Conservation (phyloP, 2,113 vertebrate species). For the Solea solea region DNA sequence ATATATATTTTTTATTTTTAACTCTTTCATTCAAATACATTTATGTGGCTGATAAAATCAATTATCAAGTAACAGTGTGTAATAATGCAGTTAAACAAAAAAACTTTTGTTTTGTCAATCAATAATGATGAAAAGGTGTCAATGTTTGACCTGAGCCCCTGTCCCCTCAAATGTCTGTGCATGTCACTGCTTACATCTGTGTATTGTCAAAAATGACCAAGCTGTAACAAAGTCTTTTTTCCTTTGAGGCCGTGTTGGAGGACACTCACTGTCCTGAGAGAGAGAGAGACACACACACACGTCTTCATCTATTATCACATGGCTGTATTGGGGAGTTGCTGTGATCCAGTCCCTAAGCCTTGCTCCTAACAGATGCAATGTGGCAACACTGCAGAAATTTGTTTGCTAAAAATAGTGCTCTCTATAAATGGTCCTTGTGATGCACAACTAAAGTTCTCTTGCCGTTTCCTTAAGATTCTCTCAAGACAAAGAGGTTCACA, state of each 20-base stretch:
- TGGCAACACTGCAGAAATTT: slow-evolving; percentile 71
- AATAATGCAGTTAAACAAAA: too few relatives aligned
- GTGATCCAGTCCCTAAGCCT: slow-evolving; percentile 56
- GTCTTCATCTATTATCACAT: slow-evolving; percentile 69
- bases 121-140: too few relatives aligned
- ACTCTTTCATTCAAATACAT: too few relatives aligned
- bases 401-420: slow-evolving; percentile 76
- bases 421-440: slow-evolving; percentile 57
- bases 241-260: slow-evolving; percentile 60
- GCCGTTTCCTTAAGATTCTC: slow-evolving; percentile 48
- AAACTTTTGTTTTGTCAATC: too few relatives aligned
- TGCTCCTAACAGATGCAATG: slow-evolving; percentile 50
- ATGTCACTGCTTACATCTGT: neutral
- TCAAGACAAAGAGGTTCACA: slow-evolving; percentile 40
- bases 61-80: too few relatives aligned
- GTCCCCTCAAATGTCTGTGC: too few relatives aligned
- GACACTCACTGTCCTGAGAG: slow-evolving; percentile 63
- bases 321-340: slow-evolving; percentile 54
- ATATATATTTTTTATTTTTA: too few relatives aligned
- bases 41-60: too few relatives aligned
- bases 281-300: slow-evolving; percentile 22
- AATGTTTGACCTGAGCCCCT: too few relatives aligned
- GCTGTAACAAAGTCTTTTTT: slow-evolving; percentile 42
- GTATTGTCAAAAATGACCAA: slow-evolving; percentile 30
- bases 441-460: slow-evolving; percentile 53